These are phyloP conservation scores for Craterocephalus amniculus DNA, from an alignment of 2,797 vertebrate genomes.

Conservation along the genomic window DNA sequence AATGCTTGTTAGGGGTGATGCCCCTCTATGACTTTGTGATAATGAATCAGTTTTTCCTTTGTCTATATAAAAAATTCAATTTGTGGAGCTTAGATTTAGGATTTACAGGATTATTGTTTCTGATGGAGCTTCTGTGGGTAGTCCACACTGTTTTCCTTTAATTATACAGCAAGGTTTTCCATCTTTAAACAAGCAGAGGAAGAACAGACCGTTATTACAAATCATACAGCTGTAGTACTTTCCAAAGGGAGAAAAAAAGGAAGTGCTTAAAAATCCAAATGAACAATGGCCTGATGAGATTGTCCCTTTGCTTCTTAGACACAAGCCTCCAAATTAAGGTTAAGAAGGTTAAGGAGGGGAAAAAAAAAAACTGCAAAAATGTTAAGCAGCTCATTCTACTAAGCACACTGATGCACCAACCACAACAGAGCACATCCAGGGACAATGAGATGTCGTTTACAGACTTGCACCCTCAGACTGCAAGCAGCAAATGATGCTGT, in stretches of 20 bases:
- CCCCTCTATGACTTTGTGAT: background rate
- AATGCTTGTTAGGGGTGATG: background rate
- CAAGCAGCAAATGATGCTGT: constrained; percentile 51
- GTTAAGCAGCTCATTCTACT: constrained; percentile 22
- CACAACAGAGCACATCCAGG: constrained; percentile 50
- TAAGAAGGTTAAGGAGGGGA: background rate
- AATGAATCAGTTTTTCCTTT: background rate
- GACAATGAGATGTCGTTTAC: constrained; percentile 64
- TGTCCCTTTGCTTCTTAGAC: background rate
- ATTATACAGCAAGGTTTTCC: background rate
- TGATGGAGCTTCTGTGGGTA: background rate
- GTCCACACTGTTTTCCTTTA: background rate
- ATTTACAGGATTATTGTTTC: constrained; percentile 3
- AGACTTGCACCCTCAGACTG: constrained; percentile 51
- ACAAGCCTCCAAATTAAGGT: constrained; percentile 40
- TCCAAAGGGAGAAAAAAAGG: background rate
- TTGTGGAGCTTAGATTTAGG: background rate
- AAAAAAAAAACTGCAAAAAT: constrained; percentile 51
- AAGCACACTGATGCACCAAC: constrained; percentile 12
- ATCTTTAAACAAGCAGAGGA: background rate
- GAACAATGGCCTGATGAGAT: background rate
- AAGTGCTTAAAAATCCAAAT: background rate
- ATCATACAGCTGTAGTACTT: background rate
- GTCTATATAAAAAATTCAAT: background rate
- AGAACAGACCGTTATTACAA: background rate